Evolutionary conservation across 2,797 vertebrate species (phyloP), one percentile per base, ranked within the genome.

Genomic region (Molossus molossus): DNA sequence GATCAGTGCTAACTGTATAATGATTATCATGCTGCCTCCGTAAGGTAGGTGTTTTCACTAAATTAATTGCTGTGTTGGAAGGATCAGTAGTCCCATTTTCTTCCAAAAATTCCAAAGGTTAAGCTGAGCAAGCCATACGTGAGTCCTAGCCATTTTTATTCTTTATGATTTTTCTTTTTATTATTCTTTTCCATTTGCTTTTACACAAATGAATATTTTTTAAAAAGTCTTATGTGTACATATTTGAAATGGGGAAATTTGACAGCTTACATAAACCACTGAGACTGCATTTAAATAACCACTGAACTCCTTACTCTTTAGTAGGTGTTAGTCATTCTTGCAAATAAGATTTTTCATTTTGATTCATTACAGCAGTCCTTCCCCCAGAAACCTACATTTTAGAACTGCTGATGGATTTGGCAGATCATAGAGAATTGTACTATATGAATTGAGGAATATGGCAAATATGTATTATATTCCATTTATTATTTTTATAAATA

Each of bases 291-390:
- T 96, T 85, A 97, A 94, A 94, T 94, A 87, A 50, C 40, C 69
- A 67, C 27, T 37, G 62, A 93, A 83, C 21, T 72, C 50, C 11
- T 93, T 25, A 84, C 45, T 95, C 18, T 93, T 95, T 85, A 80
- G 33, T 65, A 88, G 10, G 10, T 65, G 27, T 87, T 93, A 94
- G 55, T 86, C 64, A 86, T 62, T 95, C 33, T 76, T 76, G 21
- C 20, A 93, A 95, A 85, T 80, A 57, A 85, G n/a, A 83, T 33
- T 94, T 89, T 91, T 91, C 40, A 95, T 58, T 96, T 91, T 94
- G 82, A 94, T 94, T 95, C 86, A 96, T 21, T 76, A 80, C 18
- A 65, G 12, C 27, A 72, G 25, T 76, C 15, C 17, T 96, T 91
- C 45, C 67, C 60, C 48, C 17, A 90, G 72, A 96, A 93, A 5